phyloP scores from a whole-genome alignment of 2,797 vertebrate species.

The Kryptopterus vitreolus region DNA sequence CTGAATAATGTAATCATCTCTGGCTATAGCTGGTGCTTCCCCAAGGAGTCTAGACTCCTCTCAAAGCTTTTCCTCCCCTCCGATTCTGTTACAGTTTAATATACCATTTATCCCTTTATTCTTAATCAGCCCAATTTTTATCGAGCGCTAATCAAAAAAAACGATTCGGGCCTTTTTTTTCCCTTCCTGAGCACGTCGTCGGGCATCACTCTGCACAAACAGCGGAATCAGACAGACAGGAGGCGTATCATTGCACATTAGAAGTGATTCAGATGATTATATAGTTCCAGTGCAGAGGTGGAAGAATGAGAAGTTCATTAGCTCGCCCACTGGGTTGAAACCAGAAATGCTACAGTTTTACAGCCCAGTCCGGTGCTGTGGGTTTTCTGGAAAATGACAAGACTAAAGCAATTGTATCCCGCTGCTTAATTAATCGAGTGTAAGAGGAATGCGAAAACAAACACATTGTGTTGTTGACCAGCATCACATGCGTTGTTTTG shows the following conservation, averaged over 20 bases:
- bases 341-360: background rate
- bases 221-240: conserved; percentile 21
- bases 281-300: conserved; percentile 38
- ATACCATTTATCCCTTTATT: background rate
- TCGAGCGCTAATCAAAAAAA: background rate
- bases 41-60: background rate
- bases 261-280: conserved; percentile 46
- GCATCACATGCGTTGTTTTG: background rate
- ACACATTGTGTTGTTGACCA: background rate
- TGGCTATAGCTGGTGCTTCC: background rate
- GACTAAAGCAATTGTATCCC: background rate
- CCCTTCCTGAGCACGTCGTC: background rate
- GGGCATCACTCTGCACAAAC: background rate
- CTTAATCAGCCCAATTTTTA: background rate
- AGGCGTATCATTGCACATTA: conserved; percentile 22
- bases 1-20: background rate
- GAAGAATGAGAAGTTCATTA: background rate
- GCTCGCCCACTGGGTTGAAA: background rate
- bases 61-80: background rate
- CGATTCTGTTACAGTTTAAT: background rate
- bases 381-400: background rate
- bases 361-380: background rate
- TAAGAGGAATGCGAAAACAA: background rate
- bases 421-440: background rate
- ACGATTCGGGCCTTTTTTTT: background rate